Evolutionary conservation across 2,113 vertebrate genomes (phyloP).

Genomic region (Triplophysa tibetana): DNA sequence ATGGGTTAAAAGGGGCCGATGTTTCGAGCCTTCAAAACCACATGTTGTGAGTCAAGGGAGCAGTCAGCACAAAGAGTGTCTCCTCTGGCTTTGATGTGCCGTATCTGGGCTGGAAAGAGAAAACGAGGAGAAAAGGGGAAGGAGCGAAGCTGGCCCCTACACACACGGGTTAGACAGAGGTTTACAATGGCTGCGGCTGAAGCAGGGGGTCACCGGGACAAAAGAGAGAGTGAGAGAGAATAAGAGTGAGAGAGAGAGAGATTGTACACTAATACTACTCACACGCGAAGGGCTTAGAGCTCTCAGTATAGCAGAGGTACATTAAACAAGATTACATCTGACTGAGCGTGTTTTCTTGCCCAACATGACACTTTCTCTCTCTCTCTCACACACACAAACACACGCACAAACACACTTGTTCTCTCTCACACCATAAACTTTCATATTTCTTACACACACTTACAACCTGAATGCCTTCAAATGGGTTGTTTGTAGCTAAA

Average conservation of each 20-base stretch:
- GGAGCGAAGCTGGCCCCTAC: conserved; percentile 59
- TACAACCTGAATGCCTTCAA: neutral
- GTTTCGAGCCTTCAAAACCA: conserved; percentile 91
- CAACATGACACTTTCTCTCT: conserved; percentile 5
- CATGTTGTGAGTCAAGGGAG: conserved; percentile 98
- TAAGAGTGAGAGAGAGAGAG: conserved; percentile 32
- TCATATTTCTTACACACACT: neutral
- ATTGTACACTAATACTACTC: conserved; percentile 38
- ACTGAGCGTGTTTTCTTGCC: conserved; percentile 51
- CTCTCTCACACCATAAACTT: conserved; percentile 8
- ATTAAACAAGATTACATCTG: conserved; percentile 63
- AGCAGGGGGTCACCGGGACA: conserved; percentile 62
- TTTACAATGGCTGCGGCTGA: conserved; percentile 68
- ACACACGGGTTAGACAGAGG: conserved; percentile 51
- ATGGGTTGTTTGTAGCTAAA: no score
- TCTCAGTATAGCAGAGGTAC: conserved; percentile 50
- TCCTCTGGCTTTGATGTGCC: conserved; percentile 93
- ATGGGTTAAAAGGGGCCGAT: conserved; percentile 99
- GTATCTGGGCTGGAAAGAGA: conserved; percentile 84
- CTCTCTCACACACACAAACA: conserved; percentile 35
- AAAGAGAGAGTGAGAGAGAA: conserved; percentile 31
- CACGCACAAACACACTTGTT: conserved; percentile 20
- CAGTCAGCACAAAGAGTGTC: conserved; percentile 88
- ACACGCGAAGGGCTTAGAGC: conserved; percentile 39
- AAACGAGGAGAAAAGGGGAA: conserved; percentile 72